These are phyloP conservation scores for Aythya baeri DNA, from an alignment of 2,113 vertebrate species.

Conservation along the genomic window DNA sequence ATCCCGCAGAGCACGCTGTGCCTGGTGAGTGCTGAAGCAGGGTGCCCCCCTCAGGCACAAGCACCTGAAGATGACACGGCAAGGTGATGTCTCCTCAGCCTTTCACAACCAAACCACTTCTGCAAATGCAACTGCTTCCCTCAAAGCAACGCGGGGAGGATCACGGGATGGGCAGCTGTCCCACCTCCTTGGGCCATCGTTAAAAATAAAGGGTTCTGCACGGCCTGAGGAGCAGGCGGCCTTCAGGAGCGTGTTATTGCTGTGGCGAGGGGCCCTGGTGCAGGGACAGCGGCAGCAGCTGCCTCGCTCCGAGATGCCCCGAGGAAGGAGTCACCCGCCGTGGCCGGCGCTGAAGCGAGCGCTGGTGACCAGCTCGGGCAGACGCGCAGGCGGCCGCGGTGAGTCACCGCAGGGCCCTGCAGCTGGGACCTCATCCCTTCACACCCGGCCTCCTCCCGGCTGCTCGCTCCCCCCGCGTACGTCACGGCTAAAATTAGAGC, in stretches of 20 bases:
- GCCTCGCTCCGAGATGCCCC: fast-evolving
- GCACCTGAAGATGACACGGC: background rate
- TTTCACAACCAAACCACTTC: background rate
- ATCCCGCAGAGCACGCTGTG: too few relatives aligned
- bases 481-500: background rate
- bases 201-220: background rate
- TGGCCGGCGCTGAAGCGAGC: background rate
- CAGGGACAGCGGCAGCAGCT: fast-evolving
- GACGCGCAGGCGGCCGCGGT: fast-evolving
- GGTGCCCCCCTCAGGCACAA: too few relatives aligned
- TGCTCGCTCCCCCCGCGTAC: background rate
- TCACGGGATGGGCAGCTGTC: background rate
- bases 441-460: background rate
- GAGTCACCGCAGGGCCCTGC: background rate
- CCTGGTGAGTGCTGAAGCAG: background rate
- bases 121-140: background rate
- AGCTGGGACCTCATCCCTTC: background rate
- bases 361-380: background rate
- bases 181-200: background rate
- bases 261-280: background rate
- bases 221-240: background rate
- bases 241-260: background rate
- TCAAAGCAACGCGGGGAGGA: background rate
- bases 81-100: background rate
- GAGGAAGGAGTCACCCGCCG: background rate